Conservation (phyloP, 2,113 vertebrate species). For the Vireo altiloquus region DNA sequence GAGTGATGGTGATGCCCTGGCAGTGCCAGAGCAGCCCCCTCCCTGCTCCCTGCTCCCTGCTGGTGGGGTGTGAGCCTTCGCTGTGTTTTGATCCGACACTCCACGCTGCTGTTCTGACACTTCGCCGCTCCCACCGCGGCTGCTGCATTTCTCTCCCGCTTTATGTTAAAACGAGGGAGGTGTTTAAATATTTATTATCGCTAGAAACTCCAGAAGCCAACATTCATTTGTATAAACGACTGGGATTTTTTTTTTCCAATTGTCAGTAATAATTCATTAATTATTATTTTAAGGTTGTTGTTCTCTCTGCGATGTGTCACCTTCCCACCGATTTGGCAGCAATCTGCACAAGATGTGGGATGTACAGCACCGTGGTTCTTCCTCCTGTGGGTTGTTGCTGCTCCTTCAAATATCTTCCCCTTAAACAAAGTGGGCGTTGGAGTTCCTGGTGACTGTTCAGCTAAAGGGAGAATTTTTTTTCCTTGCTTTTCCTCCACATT, state of each 20-base stretch:
- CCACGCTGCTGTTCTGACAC: not conserved
- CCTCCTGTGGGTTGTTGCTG: not conserved
- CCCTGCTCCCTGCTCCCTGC: rapidly evolving
- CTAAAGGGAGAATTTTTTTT: not conserved
- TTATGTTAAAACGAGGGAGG: slow-evolving; percentile 23
- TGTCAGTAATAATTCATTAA: slow-evolving; percentile 45
- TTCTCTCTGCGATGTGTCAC: not conserved
- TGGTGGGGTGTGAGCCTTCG: rapidly evolving
- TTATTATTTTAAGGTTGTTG: slow-evolving; percentile 30
- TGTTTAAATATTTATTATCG: slow-evolving; percentile 11
- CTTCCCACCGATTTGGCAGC: not conserved
- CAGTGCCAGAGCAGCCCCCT: not conserved
- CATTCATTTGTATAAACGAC: not conserved
- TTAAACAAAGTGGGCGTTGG: not conserved
- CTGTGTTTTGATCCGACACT: not conserved
- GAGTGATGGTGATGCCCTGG: not conserved
- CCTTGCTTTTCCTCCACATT: not conserved
- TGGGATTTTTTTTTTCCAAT: not conserved
- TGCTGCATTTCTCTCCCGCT: not conserved
- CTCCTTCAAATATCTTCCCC: not conserved
- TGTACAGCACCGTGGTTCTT: not conserved
- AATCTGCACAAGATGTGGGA: not conserved
- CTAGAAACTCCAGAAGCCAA: slow-evolving; percentile 22
- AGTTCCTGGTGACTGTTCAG: not conserved
- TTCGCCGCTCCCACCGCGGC: rapidly evolving